A percentile compares a stretch with the other conserved stretches of the same genome.
Conservation (phyloP, 1,140 invertebrate species). For the Rhopalosiphum padi region DNA sequence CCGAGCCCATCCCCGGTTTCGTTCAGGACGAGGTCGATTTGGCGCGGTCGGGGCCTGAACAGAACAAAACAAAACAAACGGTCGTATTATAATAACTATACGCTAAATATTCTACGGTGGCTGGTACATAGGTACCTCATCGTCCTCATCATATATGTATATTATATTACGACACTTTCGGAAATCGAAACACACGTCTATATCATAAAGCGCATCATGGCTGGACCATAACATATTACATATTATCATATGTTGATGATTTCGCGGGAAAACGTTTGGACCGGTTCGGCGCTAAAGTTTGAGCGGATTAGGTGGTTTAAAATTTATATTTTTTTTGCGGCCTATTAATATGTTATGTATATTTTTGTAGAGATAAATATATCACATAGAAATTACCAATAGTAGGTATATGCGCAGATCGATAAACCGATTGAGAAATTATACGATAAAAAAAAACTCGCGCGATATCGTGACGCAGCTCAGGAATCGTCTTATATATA, state of each 20-base stretch:
- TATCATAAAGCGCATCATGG: not conserved
- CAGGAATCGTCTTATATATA: not conserved
- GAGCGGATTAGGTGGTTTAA: not conserved
- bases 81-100: not conserved
- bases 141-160: not conserved
- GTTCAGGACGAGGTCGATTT: slow-evolving; percentile 21
- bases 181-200: not conserved
- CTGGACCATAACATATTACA: not conserved
- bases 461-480: not conserved
- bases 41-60: slow-evolving; percentile 8
- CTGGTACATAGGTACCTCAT: not conserved
- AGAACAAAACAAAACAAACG: not conserved
- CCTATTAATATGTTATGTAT: not conserved
- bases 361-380: not conserved
- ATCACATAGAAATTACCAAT: not conserved
- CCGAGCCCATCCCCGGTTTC: not conserved
- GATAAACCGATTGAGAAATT: not conserved
- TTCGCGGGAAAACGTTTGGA: not conserved
- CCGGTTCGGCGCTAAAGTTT: not conserved
- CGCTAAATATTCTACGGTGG: not conserved
- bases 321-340: not conserved
- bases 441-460: not conserved
- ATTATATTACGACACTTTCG: not conserved
- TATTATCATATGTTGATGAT: not conserved
- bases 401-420: not conserved